phyloP scores from a whole-genome alignment of 2,113 vertebrate species.

The Tragelaphus imberbis region DNA sequence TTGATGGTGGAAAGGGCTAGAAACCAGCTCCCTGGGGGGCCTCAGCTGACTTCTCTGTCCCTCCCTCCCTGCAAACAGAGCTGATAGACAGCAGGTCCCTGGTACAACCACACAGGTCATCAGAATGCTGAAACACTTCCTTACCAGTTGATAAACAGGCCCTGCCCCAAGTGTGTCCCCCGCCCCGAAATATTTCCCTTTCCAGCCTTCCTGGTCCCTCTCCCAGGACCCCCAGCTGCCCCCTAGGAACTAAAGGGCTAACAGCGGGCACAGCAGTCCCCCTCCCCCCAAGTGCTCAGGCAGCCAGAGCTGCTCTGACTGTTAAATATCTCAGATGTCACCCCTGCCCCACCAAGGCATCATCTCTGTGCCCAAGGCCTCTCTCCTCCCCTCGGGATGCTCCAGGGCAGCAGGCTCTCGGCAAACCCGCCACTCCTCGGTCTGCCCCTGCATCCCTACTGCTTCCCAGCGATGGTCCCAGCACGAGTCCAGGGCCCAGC shows the following conservation, averaged over 20 bases:
- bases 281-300: not conserved
- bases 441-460: not conserved
- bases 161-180: not conserved
- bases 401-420: not conserved
- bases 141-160: not conserved
- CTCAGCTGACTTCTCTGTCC: not conserved
- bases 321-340: not conserved
- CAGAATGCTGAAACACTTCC: not conserved
- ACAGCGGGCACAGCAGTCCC: not conserved
- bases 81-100: not conserved
- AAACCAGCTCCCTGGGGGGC: rapidly evolving
- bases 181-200: not conserved
- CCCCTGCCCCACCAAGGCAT: not conserved
- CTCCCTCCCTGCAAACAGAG: not conserved
- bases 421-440: not conserved
- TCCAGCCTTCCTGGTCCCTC: not conserved
- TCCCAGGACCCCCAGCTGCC: not conserved
- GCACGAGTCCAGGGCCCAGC: not conserved
- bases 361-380: not conserved
- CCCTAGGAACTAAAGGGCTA: not conserved
- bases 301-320: not conserved
- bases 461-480: not conserved
- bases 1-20: not conserved
- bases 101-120: not conserved
- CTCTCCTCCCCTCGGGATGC: not conserved